phyloP scores from a whole-genome alignment of 2,888 invertebrate species.

The Ectemnius continuus region DNA sequence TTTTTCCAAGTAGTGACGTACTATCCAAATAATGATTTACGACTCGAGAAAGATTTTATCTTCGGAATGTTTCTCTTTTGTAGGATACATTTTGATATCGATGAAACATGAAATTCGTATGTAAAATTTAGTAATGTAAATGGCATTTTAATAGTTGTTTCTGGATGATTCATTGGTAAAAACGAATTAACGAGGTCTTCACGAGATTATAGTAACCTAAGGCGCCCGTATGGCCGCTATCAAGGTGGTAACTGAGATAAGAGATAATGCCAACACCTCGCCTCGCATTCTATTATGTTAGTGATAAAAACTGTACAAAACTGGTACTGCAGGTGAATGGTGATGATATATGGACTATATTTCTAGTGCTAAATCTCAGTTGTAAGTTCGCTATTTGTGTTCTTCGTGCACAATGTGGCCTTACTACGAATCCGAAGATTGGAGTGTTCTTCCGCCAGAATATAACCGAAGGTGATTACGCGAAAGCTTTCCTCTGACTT shows the following conservation, averaged over 20 bases:
- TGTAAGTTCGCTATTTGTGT: conserved; percentile 31
- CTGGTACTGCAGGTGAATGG: conserved; percentile 35
- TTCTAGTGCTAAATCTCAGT: conserved; percentile 41
- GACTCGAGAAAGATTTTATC: neutral
- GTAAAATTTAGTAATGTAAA: too few species aligned
- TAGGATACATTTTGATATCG: too few species aligned
- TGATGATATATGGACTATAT: conserved; percentile 56
- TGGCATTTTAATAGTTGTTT: neutral
- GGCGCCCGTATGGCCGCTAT: conserved; percentile 60
- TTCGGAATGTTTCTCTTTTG: too few species aligned
- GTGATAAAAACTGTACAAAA: conserved; percentile 64
- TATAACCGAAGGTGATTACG: conserved; percentile 87
- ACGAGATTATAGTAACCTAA: conserved; percentile 34
- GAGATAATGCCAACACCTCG: conserved; percentile 73
- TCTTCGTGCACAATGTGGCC: conserved; percentile 78
- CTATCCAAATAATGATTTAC: neutral
- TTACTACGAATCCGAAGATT: conserved; percentile 87
- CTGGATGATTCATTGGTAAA: neutral
- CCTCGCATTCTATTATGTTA: conserved; percentile 56
- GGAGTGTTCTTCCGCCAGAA: conserved; percentile 92
- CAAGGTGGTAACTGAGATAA: conserved; percentile 70
- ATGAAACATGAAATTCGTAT: too few species aligned
- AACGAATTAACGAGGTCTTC: conserved; percentile 7
- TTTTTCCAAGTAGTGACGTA: neutral
- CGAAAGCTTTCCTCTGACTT: too few species aligned